Evolutionary conservation across 64 coral and sea anemone genomes (phyloP), one percentile per base, ranked within the genome.

Genomic region (Montipora foliosa): DNA sequence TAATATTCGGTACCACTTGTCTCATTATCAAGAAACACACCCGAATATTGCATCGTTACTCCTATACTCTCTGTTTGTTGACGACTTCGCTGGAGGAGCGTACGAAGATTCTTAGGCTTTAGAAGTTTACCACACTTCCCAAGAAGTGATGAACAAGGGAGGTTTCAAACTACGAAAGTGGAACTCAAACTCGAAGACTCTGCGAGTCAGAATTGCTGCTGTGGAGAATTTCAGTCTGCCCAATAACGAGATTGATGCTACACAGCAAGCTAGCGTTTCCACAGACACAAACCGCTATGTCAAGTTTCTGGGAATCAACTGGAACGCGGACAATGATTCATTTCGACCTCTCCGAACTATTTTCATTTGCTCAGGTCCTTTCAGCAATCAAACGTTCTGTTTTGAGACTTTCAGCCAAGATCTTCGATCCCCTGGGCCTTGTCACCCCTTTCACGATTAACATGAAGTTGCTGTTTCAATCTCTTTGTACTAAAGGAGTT

Each of bases 61-160:
- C 9, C 70, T 61, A 11, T 1, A 64, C 8, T 89, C 93, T 11
- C 60, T 84, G 6, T 94, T 89, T 64, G 89, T 95, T 49, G 94
- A 95, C 51, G 90, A 95, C 51, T 83, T 92, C 20, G 20, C 72
- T n/a, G 59, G 89, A 19, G 94, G 89, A 6, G 37, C 22, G 3
- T 9, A 95, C 5, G 76, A 10, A 17, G 44, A 49, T 24, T 46
- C 87, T 1, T 16, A 80, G 44, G 94, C 94, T 19, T 58, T 45
- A n/a, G 8, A 55, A 57, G 11, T 57, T 11, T 57, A 57, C 11
- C 1, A 11, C 53, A 5, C 53, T 57, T 57, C 53, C 11, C 6
- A 57, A 57, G 53, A 57, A 11, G 6, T 57, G 53, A 57, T 57
- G 53, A 57, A 57, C 53, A 57, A 57, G 53, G 53, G 53, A 6